phyloP scores from a whole-genome alignment of 2,797 vertebrate species.

The Notoglanidium macrostoma region DNA sequence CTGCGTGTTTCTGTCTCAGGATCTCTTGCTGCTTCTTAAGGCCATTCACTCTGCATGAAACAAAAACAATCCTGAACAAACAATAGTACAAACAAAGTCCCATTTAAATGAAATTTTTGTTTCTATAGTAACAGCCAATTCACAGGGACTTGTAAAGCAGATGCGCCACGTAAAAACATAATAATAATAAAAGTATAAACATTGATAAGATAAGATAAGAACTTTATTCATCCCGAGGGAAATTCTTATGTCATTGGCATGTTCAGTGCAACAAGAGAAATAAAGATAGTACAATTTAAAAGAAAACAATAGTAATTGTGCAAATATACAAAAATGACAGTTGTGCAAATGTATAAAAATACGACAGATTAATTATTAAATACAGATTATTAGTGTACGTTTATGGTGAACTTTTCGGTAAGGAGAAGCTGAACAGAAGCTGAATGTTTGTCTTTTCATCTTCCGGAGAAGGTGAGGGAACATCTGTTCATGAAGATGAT shows the following conservation, averaged over 20 bases:
- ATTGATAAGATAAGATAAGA: background rate
- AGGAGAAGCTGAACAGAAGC: background rate
- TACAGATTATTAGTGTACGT: too few species aligned
- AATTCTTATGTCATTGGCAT: too few species aligned
- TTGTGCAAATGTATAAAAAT: too few species aligned
- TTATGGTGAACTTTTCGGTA: background rate
- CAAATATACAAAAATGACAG: too few species aligned
- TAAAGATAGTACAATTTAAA: too few species aligned
- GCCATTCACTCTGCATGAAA: constrained; percentile 73
- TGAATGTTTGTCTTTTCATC: background rate
- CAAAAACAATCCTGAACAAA: constrained; percentile 28
- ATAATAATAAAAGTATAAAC: background rate
- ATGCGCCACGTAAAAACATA: background rate
- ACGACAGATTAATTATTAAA: too few species aligned
- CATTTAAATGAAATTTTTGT: background rate
- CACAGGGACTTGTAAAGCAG: background rate
- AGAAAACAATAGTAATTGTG: too few species aligned
- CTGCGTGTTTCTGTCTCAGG: constrained; percentile 75
- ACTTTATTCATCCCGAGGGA: too few species aligned
- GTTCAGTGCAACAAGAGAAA: too few species aligned
- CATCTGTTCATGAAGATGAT: background rate
- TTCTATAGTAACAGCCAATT: background rate
- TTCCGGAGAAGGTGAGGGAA: background rate
- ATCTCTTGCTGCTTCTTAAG: constrained; percentile 80
- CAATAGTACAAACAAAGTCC: background rate